Conservation (phyloP, 2,113 vertebrate genomes). For the Zootoca vivipara region DNA sequence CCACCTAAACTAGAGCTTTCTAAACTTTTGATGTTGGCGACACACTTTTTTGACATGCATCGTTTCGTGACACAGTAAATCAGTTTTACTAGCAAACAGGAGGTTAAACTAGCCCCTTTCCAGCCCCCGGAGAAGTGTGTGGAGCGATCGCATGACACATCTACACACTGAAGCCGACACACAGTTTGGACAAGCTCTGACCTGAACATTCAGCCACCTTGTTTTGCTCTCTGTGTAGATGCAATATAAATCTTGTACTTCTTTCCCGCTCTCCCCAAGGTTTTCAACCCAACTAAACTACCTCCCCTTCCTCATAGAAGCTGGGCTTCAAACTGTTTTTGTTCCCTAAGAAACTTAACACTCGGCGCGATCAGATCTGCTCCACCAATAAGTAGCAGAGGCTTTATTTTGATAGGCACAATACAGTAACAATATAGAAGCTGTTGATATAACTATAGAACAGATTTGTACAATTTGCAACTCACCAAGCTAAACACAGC, state of each 20-base stretch:
- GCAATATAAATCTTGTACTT: background rate
- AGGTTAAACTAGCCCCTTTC: too few species aligned
- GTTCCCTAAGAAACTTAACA: background rate
- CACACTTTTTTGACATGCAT: too few species aligned
- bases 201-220: background rate
- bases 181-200: too few species aligned
- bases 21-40: too few species aligned
- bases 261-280: background rate
- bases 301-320: background rate
- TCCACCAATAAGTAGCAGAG: background rate
- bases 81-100: too few species aligned
- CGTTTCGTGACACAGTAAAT: too few species aligned
- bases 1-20: too few species aligned
- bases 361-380: background rate
- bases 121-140: too few species aligned
- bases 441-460: background rate
- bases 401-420: background rate
- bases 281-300: background rate
- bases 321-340: background rate
- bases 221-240: background rate
- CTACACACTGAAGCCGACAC: too few species aligned
- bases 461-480: background rate
- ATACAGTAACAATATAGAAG: background rate
- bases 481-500: background rate
- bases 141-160: too few species aligned